A percentile compares a stretch with the other conserved stretches of the same genome.
These are phyloP conservation scores for Semaprochilodus insignis DNA, from an alignment of 2,797 vertebrate genomes.

Conservation along the genomic window DNA sequence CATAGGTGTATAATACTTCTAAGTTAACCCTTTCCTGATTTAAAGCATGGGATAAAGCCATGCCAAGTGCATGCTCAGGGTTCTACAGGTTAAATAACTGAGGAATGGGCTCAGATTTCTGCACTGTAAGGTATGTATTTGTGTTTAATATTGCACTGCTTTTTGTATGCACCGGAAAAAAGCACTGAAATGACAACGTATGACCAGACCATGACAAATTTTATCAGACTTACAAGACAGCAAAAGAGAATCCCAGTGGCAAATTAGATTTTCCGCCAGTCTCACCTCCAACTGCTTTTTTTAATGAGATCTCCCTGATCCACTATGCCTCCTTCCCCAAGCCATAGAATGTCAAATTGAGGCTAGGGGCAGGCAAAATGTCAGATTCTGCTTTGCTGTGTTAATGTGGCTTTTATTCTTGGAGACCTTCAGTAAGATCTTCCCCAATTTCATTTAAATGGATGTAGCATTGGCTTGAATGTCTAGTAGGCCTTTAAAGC, in stretches of 20 bases:
- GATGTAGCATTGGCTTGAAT: constrained; percentile 1
- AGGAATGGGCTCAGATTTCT: too few species aligned
- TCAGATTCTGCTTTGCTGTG: constrained; percentile 64
- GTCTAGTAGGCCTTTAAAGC: not conserved
- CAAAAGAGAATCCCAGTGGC: not conserved
- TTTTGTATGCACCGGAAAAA: not conserved
- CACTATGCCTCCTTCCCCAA: constrained; percentile 37
- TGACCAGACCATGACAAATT: not conserved
- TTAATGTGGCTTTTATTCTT: constrained; percentile 59
- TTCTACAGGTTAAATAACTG: too few species aligned
- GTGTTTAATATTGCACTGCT: too few species aligned
- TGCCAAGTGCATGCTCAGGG: too few species aligned
- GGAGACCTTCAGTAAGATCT: constrained; percentile 52
- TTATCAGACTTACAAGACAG: constrained; percentile 1
- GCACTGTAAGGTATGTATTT: not conserved
- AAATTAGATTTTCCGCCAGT: constrained; percentile 34
- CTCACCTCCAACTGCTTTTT: constrained; percentile 67
- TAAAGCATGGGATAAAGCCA: too few species aligned
- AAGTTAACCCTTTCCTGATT: too few species aligned
- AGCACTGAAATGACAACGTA: not conserved
- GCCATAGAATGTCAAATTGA: constrained; percentile 69
- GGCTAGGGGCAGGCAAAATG: constrained; percentile 66
- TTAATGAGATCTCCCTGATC: constrained; percentile 40
- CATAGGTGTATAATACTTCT: too few species aligned
- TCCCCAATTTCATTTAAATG: constrained; percentile 27